phyloP scores from a whole-genome alignment of 2,113 vertebrate genomes.

The Oreochromis tanganicae region DNA sequence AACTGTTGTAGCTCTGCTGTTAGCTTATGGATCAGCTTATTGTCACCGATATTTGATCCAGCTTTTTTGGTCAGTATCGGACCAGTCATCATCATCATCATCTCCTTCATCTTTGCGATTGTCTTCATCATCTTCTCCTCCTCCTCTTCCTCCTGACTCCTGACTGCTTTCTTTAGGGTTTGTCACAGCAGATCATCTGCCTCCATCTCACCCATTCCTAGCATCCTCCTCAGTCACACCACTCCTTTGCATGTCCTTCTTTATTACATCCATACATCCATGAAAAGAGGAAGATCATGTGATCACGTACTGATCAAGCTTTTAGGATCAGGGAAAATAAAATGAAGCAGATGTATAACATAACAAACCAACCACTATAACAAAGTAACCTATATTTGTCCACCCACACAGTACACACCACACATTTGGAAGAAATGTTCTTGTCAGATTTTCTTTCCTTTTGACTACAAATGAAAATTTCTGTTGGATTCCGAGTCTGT shows the following conservation, averaged over 20 bases:
- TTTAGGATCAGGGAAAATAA: not conserved
- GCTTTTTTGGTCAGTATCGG: not conserved
- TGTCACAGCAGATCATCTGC: not conserved
- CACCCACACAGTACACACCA: not conserved
- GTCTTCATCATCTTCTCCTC: not conserved
- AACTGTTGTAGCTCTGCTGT: not conserved
- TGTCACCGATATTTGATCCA: not conserved
- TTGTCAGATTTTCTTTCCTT: not conserved
- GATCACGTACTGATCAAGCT: not conserved
- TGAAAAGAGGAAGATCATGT: rapidly evolving
- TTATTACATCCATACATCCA: not conserved
- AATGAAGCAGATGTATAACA: not conserved
- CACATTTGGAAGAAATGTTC: not conserved
- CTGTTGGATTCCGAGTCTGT: not conserved
- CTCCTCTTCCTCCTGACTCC: not conserved
- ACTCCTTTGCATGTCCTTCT: not conserved
- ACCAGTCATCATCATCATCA: not conserved
- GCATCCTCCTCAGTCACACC: not conserved
- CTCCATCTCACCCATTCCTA: not conserved
- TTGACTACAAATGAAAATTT: not conserved
- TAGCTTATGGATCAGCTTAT: not conserved
- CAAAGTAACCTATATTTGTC: not conserved
- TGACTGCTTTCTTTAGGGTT: not conserved
- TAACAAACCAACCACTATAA: not conserved
- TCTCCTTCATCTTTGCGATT: not conserved